Percentiles rank a stretch among this genome's conserved stretches.
These are phyloP conservation scores for Adoxophyes honmai DNA, from an alignment of 1,140 invertebrate genomes.

Conservation along the genomic window DNA sequence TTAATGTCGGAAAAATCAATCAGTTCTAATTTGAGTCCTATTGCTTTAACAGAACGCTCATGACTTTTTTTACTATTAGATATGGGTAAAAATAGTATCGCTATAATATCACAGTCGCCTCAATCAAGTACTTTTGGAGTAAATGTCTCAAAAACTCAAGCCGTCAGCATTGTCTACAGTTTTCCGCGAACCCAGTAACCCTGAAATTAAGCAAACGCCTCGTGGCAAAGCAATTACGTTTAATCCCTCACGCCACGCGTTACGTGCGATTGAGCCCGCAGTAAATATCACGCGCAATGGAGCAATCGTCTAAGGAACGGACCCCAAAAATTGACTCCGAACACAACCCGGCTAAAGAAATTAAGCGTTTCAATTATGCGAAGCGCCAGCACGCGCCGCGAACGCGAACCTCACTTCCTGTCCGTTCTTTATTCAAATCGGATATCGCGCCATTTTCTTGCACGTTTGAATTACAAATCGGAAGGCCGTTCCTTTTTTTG, in stretches of 20 bases:
- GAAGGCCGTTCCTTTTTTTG: constrained; percentile 62
- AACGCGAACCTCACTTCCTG: constrained; percentile 22
- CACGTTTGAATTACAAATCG: constrained; percentile 72
- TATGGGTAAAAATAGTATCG: no score
- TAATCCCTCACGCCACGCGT: neutral
- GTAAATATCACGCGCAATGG: constrained; percentile 6
- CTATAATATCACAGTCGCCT: no score
- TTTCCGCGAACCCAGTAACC: neutral
- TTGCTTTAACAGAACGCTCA: no score
- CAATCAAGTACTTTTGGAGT: no score
- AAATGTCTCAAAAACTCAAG: no score
- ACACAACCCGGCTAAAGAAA: neutral
- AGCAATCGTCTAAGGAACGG: constrained; percentile 1
- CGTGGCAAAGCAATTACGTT: neutral
- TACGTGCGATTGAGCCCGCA: constrained; percentile 8
- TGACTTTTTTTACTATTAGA: no score
- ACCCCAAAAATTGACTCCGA: constrained; percentile 9
- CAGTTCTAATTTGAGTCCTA: no score
- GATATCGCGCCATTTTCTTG: constrained; percentile 64
- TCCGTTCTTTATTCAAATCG: constrained; percentile 65
- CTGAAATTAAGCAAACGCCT: neutral
- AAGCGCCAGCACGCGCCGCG: constrained; percentile 16
- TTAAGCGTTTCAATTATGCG: constrained; percentile 20
- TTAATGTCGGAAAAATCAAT: no score
- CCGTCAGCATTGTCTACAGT: no score